These are phyloP conservation scores for Zaprionus taronus DNA, from an alignment of 1,140 invertebrate genomes.

Conservation along the genomic window DNA sequence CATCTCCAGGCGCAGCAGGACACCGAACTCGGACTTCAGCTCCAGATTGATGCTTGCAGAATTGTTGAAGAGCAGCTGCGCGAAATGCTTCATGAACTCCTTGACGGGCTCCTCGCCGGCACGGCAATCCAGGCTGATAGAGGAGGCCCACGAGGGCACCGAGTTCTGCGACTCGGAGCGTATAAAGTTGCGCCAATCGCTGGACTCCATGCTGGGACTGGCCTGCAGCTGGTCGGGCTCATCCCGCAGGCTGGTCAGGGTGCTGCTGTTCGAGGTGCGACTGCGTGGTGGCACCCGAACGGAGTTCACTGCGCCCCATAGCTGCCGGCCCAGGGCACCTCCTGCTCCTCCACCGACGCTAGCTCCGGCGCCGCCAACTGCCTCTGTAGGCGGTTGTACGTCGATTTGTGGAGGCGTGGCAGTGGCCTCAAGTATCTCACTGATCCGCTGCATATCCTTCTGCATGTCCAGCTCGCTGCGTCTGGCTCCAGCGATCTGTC, in stretches of 20 bases:
- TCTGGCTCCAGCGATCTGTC: constrained; percentile 72
- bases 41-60: constrained; percentile 86
- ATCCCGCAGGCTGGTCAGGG: constrained; percentile 75
- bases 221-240: constrained; percentile 70
- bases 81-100: constrained; percentile 90
- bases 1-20: constrained; percentile 85
- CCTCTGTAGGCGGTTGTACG: constrained; percentile 74
- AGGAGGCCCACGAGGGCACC: constrained; percentile 90
- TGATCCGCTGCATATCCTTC: constrained; percentile 68
- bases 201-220: constrained; percentile 83
- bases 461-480: constrained; percentile 80
- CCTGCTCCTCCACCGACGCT: not conserved
- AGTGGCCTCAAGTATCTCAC: constrained; percentile 58
- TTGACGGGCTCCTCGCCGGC: constrained; percentile 89
- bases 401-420: constrained; percentile 71
- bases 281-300: constrained; percentile 68
- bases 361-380: constrained; percentile 5
- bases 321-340: constrained; percentile 29
- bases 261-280: constrained; percentile 79
- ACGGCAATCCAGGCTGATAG: constrained; percentile 89
- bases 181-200: constrained; percentile 81
- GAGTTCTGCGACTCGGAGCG: constrained; percentile 88
- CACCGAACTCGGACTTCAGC: constrained; percentile 89
- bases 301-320: constrained; percentile 51
- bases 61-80: constrained; percentile 88